Base-by-base conservation (phyloP, 2,888 invertebrate species). In the Isotomurus palustris region DNA sequence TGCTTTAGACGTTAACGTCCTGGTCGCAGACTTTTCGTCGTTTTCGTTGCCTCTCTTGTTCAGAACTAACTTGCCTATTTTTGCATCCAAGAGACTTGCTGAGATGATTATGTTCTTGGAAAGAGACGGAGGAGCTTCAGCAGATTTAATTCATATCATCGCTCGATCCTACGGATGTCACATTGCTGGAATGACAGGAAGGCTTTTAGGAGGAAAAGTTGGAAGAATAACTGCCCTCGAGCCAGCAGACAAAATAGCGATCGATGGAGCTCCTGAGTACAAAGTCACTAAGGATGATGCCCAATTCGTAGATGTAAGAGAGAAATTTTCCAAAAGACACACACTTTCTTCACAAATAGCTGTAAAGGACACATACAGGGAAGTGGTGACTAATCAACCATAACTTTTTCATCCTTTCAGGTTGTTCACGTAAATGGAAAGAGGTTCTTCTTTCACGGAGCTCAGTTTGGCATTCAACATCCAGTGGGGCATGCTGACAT, bases 171-270 rank as follows among this genome's bases (percentile, higher is more conserved):
- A 41, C 49, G 68, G 66, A 28, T 57, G 61, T 17, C 66, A 66
- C 28, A 54, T 67, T 14, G 63, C 62, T 27, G 69, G 69, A 22
- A 58, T 69, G 49, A 54, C 64, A 21, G 69, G 69, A 2, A 49
- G 59, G 45, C 32, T 60, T 8, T 50, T 67, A 3, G 45, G 56
- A 27, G 68, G 68, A 28, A 40, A 51, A 41, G 19, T 69, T 22
- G 65, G 64, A 2, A 35, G 67, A 29, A 69, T 69, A 25, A 66
- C 67, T 28, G 69, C 65, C 21, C 38, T 67, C 10, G 69, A 69
- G 50, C 69, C 69, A 6, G 65, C 65, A 10, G 57, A 60, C 10
- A 63, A 60, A 32, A 54, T 62, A 14, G 59, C 62, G n/a, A 51
- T 53, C 4, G 62, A 59, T 48, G 53, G 66, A 2, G 53, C 58